Percentiles rank a stretch among this genome's conserved stretches.
phyloP scores from a whole-genome alignment of 2,113 vertebrate species.

The Odocoileus virginianus region DNA sequence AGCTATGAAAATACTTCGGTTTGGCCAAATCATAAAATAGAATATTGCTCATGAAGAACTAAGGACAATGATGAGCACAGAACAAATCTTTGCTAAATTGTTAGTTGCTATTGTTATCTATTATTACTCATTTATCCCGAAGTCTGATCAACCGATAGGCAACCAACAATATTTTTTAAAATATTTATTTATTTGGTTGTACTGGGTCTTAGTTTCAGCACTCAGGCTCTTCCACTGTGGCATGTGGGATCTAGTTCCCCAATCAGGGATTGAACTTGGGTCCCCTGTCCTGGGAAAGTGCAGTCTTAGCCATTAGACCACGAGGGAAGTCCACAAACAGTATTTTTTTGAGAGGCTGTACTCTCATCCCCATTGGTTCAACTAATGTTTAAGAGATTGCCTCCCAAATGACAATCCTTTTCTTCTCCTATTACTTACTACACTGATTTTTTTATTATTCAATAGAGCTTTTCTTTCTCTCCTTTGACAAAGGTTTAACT shows the following conservation, averaged over 20 bases:
- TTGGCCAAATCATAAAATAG: background rate
- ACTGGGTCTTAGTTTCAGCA: background rate
- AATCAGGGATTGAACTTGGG: rapidly evolving
- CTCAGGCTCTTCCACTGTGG: background rate
- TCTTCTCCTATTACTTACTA: background rate
- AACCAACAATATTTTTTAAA: background rate
- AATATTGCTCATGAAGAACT: background rate
- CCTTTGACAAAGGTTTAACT: background rate
- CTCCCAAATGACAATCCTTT: background rate
- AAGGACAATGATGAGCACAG: background rate
- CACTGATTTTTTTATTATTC: background rate
- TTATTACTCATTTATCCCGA: background rate
- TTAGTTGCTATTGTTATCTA: background rate
- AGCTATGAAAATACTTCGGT: background rate
- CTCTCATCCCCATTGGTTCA: background rate
- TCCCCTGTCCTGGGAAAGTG: background rate
- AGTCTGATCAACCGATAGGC: background rate
- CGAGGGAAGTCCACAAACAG: background rate
- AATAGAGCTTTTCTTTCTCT: background rate
- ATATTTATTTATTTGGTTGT: background rate
- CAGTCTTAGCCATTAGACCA: background rate
- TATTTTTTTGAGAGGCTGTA: background rate
- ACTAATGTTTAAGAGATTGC: background rate
- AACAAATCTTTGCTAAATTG: background rate
- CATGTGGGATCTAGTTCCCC: background rate